Evolutionary conservation across 2,888 invertebrate species (phyloP).

Genomic region (Latrodectus elegans): DNA sequence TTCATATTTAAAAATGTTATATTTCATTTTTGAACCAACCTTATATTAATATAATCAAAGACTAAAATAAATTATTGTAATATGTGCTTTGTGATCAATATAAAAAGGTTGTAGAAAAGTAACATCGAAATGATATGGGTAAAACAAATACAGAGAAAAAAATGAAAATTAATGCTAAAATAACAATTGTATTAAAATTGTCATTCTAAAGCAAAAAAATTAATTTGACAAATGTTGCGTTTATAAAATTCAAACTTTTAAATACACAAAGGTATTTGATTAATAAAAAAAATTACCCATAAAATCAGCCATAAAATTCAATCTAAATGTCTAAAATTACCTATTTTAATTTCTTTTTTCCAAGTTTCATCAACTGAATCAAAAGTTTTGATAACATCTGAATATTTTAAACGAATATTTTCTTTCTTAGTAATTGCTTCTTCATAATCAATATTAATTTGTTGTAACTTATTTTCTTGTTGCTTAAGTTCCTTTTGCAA

Average conservation of each 20-base stretch:
- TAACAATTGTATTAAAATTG: too few relatives aligned
- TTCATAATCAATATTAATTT: slow-evolving; percentile 24
- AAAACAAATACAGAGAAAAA: too few relatives aligned
- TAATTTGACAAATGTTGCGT: too few relatives aligned
- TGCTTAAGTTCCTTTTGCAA: slow-evolving; percentile 46
- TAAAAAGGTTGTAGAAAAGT: too few relatives aligned
- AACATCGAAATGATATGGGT: too few relatives aligned
- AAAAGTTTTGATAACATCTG: slow-evolving; percentile 23
- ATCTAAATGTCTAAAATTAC: not conserved
- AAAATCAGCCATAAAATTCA: not conserved
- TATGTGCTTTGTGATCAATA: too few relatives aligned
- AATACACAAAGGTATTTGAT: not conserved
- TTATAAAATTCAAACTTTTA: not conserved
- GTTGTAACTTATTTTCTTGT: slow-evolving; percentile 43
- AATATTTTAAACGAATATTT: slow-evolving; percentile 1
- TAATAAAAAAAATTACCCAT: not conserved
- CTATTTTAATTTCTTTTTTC: slow-evolving; percentile 25
- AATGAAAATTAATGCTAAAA: too few relatives aligned
- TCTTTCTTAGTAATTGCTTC: slow-evolving; percentile 16
- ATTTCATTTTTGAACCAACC: too few relatives aligned
- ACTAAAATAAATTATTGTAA: too few relatives aligned
- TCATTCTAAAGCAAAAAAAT: too few relatives aligned
- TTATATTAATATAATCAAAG: too few relatives aligned
- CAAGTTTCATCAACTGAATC: slow-evolving; percentile 11
- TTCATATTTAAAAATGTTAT: too few relatives aligned